Base-by-base conservation (phyloP, 1,140 invertebrate genomes). In the Triops longicaudatus region DNA sequence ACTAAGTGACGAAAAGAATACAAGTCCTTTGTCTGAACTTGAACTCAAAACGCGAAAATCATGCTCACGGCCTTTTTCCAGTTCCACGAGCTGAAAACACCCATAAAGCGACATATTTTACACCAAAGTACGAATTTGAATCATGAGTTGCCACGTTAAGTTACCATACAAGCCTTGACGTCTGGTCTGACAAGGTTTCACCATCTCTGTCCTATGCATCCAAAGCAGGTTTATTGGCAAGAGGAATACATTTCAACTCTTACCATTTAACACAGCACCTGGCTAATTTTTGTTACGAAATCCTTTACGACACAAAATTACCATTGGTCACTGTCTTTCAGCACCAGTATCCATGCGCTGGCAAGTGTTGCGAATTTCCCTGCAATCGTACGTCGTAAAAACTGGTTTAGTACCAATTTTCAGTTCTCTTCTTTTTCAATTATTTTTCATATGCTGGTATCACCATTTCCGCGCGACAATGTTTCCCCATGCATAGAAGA, bases 1-100 rank as follows among this genome's bases (percentile, higher is more conserved):
- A 22, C 50, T 63, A 22, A 63, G 22, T 14, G 22, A 63, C 9
- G 22, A 17, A 22, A 63, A 1, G 17, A 63, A 12, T 0, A 17
- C 14, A 2, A 63, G 5, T 14, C 14, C 14, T 63, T 63, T n/a
- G 31, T 22, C 14, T 22, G 50, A 17, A 17, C 50, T 63, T n/a
- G n/a, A n/a, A n/a, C n/a, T n/a, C n/a, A n/a, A 63, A 63, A 63
- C 17, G 50, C 17, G 50, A 63, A 63, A 63, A 63, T n/a, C 50
- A 37, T 3, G 50, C 14, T 10, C 50, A 17, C 6, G 50, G 14
- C 22, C 22, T 63, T 22, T 63, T 63, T 63, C 17, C 14, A 63
- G 31, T 37, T 7, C 31, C 31, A 7, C 2, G 31, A 37, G 7
- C 31, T 7, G 31, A 37, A 2, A 4, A 37, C 31, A 37, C 7